Evolutionary conservation across 1,140 invertebrate species (phyloP), one percentile per base, ranked within the genome.

Genomic region (Leptinotarsa defecta): DNA sequence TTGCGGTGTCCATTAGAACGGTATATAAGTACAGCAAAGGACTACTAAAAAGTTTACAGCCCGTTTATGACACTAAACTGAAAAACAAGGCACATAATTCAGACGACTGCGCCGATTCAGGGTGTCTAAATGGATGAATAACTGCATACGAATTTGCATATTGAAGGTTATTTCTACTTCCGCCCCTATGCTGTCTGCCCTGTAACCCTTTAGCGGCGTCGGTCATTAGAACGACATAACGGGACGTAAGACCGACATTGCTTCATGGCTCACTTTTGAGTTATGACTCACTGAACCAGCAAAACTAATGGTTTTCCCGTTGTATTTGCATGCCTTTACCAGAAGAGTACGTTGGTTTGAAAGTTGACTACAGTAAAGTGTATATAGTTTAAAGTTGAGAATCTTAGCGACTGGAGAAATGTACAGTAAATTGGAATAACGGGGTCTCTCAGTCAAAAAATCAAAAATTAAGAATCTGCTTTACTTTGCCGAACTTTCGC

Each of bases 151-250:
- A 79, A 83, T 83, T 83, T 83, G 81, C 82, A 83, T 82, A 83
- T 82, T 80, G 82, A 81, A 83, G 80, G 77, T 84, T 81, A 84
- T 82, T 82, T 80, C 80, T 79, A 82, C 80, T 82, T 84, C 82
- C 81, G 83, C 83, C 83, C 83, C 83, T 83, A 84, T 84, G 82
- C 77, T 81, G 80, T 82, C 81, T 78, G 81, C 83, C 81, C 82
- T 83, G 72, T 82, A 84, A 84, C 83, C 83, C 83, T 84, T 84
- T 81, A 79, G 74, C 77, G 68, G 71, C 75, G 76, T 65, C 71
- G 78, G 80, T 79, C 83, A 84, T 83, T 83, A 82, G 72, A 75
- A 72, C 64, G 75, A 43, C 70, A 71, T 71, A 61, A 71, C 48
- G 68, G 19, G 20, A 70, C 48, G 19, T 49, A 49, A 52, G 34